Base-by-base conservation (phyloP, 1,140 invertebrate genomes). In the Fopius arisanus region DNA sequence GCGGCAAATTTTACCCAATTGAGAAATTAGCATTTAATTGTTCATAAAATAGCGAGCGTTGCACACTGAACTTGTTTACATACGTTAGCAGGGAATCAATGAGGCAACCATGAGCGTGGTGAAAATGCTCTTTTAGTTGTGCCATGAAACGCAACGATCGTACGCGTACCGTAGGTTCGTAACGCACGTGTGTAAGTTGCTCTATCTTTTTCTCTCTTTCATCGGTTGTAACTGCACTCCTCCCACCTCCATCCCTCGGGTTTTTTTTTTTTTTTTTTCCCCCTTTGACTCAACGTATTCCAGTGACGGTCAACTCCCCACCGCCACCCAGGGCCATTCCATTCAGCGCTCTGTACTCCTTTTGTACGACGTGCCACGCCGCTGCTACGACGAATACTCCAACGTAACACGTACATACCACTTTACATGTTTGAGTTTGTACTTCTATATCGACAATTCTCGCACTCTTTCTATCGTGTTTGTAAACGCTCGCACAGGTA, bases 111-210 rank as follows among this genome's bases (percentile, higher is more conserved):
- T 12, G 23, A 59, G 54, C 26, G 43, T 2, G 19, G 43, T 59
- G 23, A 23, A 23, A 59, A 59, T 59, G 54, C 21, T 59, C 54
- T 23, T 23, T 23, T 59, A 28, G 54, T 59, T 59, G 54, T 59
- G 14, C 54, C 54, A 59, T 28, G 23, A 59, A 59, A 66, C 59
- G 63, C 43, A 72, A 76, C 78, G 75, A 81, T 73, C 75, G 77
- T 79, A 82, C 77, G 80, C 81, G 75, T 82, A 82, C 73, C 81
- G 81, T 82, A 81, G 75, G 74, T 80, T 78, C 19, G n/a, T 69
- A 72, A 79, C 80, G 77, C 80, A 80, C 81, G 81, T 80, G 82
- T 82, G 79, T 81, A 73, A 40, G 23, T 10, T 6, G 1, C 12
- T 37, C 43, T 2, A 16, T 0, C 67, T 54, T 4, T 12, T 72